Base-by-base conservation (phyloP, 2,797 vertebrate genomes). In the Ambastaia sidthimunki region DNA sequence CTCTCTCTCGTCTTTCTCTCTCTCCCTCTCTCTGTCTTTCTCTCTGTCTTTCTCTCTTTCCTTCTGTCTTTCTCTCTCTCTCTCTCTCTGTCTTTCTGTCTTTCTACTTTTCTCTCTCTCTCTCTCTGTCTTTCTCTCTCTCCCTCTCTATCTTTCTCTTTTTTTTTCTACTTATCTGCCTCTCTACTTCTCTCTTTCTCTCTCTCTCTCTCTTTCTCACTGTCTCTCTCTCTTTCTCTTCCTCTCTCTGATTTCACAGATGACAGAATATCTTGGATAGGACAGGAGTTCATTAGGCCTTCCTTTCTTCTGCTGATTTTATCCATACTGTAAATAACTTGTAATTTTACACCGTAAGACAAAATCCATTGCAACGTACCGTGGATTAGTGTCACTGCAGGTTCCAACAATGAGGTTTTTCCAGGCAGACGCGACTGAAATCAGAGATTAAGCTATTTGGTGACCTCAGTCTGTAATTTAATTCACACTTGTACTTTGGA, bases 401-500 rank as follows among this genome's bases (percentile, higher is more conserved):
- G 71, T 76, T 76, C 66, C n/a, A 73, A 55, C 71, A 70, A 70
- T n/a, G 11, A 54, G 66, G 13, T 23, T 28, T 60, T 74, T 78
- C 65, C 48, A 31, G 41, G 52, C 81, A 70, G 71, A 82, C 69
- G 41, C 7, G 44, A 25, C 15, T 66, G 50, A 73, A 73, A 74
- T 50, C 18, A 34, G 44, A 80, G 71, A 84, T 83, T 77, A 69
- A 57, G 48, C 80, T 12, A 21, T 79, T 37, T 48, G 7, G 28
- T 84, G 75, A 87, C 80, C 74, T 82, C 71, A 70, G 34, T 16
- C 55, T 4, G 18, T 25, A 34, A 69, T 71, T 55, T 48, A 28
- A 73, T 70, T 79, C 44, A 67, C 74, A 73, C 70, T 71, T 70
- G 60, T 59, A 19, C 63, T 76, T 55, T 52, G n/a, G 76, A 68